Conservation (phyloP, 1,140 invertebrate genomes). For the Delia radicum region DNA sequence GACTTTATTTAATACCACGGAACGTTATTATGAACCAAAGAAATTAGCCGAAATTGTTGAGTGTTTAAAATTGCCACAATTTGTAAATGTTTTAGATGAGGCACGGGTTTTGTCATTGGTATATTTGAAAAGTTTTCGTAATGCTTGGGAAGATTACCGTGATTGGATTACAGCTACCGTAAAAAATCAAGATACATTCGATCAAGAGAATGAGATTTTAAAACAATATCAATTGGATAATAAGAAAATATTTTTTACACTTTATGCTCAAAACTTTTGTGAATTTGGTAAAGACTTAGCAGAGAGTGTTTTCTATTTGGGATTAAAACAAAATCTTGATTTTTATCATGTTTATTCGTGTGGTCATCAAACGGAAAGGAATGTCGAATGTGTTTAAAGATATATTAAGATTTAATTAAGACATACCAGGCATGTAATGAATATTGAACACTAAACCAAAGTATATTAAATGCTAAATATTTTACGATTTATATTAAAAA, state of each 20-base stretch:
- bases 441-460: no score
- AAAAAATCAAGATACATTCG: slow-evolving; percentile 36
- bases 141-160: slow-evolving; percentile 43
- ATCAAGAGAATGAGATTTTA: slow-evolving; percentile 44
- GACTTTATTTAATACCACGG: slow-evolving; percentile 44
- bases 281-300: slow-evolving; percentile 51
- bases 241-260: slow-evolving; percentile 44
- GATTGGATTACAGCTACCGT: slow-evolving; percentile 32
- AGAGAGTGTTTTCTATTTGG: slow-evolving; percentile 46
- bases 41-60: slow-evolving; percentile 38
- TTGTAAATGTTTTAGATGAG: slow-evolving; percentile 47
- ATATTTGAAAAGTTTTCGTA: slow-evolving; percentile 48
- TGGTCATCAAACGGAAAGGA: slow-evolving; percentile 36
- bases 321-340: slow-evolving; percentile 44
- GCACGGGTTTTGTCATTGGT: slow-evolving; percentile 45
- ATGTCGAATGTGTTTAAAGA: not conserved
- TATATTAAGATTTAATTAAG: not conserved
- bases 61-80: slow-evolving; percentile 46
- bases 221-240: slow-evolving; percentile 39
- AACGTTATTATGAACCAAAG: slow-evolving; percentile 32
- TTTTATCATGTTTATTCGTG: slow-evolving; percentile 44
- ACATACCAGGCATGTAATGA: no score
- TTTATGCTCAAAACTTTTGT: slow-evolving; percentile 51
- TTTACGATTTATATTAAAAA: no score
- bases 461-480: no score